These are phyloP conservation scores for Hedya salicella DNA, from an alignment of 2,888 invertebrate species.

Conservation along the genomic window DNA sequence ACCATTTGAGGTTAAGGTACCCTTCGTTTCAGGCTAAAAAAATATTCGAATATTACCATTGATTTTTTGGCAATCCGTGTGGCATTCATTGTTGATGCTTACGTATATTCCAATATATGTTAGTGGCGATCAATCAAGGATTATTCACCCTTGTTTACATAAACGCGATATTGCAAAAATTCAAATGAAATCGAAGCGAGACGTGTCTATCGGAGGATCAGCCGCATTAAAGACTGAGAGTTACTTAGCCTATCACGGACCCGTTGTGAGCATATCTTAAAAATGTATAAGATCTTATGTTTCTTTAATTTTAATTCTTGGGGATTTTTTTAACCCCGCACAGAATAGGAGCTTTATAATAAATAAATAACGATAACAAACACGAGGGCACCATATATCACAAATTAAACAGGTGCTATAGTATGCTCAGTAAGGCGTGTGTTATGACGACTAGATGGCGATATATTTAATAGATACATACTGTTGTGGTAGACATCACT, in stretches of 20 bases:
- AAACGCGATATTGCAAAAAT: conserved; percentile 58
- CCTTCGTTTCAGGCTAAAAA: too few species aligned
- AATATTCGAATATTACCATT: too few species aligned
- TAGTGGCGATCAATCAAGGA: conserved; percentile 64
- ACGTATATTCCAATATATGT: conserved; percentile 30
- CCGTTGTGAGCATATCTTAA: conserved; percentile 35
- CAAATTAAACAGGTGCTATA: too few species aligned
- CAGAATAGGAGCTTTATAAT: too few species aligned
- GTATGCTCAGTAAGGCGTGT: too few species aligned
- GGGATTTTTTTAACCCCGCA: too few species aligned
- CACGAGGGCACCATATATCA: too few species aligned
- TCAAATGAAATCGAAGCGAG: conserved; percentile 63
- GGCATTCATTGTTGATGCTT: neutral
- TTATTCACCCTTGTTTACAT: conserved; percentile 58
- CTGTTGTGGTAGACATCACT: too few species aligned
- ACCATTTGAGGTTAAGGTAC: too few species aligned
- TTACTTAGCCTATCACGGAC: conserved; percentile 38
- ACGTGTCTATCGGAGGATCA: conserved; percentile 64
- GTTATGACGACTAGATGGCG: too few species aligned
- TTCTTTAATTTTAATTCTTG: neutral
- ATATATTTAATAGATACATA: too few species aligned
- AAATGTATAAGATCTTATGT: conserved; percentile 10
- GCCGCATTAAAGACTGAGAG: conserved; percentile 59
- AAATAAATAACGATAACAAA: too few species aligned
- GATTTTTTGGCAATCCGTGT: conserved; percentile 6